Base-by-base conservation (phyloP, 2,888 invertebrate genomes). In the Dendrolimus pini region DNA sequence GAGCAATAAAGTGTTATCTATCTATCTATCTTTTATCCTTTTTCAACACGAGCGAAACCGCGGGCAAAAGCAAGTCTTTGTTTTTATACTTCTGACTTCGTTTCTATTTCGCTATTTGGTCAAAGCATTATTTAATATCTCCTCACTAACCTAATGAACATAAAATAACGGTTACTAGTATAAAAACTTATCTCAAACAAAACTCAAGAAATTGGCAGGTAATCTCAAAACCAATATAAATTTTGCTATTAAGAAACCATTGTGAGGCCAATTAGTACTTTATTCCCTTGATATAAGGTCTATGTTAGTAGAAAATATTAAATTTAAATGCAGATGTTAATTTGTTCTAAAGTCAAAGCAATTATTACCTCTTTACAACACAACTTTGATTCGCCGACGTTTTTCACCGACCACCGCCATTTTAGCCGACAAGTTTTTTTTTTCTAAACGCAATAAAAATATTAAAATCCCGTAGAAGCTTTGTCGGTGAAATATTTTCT, bases 361-460 rank as follows among this genome's bases (percentile, higher is more conserved):
- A 82, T 84, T 75, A 82, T 78, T 75, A 76, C 70, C 69, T 75
- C 74, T 83, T 82, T 78, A 84, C 77, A 77, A 70, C 71, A 59
- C 57, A 75, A 82, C 82, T 83, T 79, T 75, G 66, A 55, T 55
- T 57, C 41, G 73, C 83, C 85, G 84, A 70, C 70, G 61, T 66
- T 74, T 77, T 77, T 77, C 47, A 47, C 47, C 47, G 47, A 47
- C 47, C 47, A 12, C 47, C 47, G 12, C 9, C 47, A 74, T 89
- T 89, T 88, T 87, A 85, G 86, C 78, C 86, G 68, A 64, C 71
- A 65, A 78, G 74, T 87, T 87, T 85, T 85, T 18, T 14, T 30
- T 30, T 30, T 6, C 30, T 30, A 30, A 47, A 47, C 12, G 47
- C 47, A 47, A 47, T 47, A 47, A 47, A 47, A 47, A 10, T 47